phyloP scores from a whole-genome alignment of 1,140 invertebrate species.

The Telenomus remus region DNA sequence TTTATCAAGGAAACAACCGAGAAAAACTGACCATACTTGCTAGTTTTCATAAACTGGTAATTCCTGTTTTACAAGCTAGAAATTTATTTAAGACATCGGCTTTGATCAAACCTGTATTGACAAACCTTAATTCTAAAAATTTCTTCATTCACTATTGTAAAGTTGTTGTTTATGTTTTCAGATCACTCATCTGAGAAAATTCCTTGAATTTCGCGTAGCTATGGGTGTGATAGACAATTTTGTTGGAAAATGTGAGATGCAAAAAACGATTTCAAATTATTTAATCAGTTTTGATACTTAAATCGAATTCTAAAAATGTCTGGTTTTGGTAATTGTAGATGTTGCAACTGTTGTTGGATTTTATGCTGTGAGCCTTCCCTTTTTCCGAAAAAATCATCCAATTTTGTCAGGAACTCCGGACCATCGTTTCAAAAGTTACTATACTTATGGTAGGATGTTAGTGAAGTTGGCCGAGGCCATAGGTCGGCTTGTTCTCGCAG shows the following conservation, averaged over 20 bases:
- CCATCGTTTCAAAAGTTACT: conserved; percentile 86
- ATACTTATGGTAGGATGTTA: conserved; percentile 97
- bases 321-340: conserved; percentile 77
- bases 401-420: conserved; percentile 76
- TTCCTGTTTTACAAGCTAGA: background rate
- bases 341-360: conserved; percentile 96
- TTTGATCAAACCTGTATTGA: conserved; percentile 1
- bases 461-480: conserved; percentile 98
- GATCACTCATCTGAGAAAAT: conserved; percentile 88
- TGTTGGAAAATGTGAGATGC: conserved; percentile 92
- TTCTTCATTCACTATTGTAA: too few species aligned
- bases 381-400: conserved; percentile 84
- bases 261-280: background rate
- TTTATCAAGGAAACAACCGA: conserved; percentile 93
- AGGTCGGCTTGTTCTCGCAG: conserved; percentile 93
- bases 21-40: conserved; percentile 92
- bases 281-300: background rate
- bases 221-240: conserved; percentile 98
- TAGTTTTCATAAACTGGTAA: conserved; percentile 92
- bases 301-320: background rate
- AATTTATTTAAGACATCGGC: background rate
- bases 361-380: conserved; percentile 94
- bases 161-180: conserved; percentile 61
- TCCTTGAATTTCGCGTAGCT: conserved; percentile 92
- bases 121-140: too few species aligned